A percentile compares a stretch with the other conserved stretches of the same genome.
Conservation (phyloP, 2,113 vertebrate species). For the Mormyrus lacerda region DNA sequence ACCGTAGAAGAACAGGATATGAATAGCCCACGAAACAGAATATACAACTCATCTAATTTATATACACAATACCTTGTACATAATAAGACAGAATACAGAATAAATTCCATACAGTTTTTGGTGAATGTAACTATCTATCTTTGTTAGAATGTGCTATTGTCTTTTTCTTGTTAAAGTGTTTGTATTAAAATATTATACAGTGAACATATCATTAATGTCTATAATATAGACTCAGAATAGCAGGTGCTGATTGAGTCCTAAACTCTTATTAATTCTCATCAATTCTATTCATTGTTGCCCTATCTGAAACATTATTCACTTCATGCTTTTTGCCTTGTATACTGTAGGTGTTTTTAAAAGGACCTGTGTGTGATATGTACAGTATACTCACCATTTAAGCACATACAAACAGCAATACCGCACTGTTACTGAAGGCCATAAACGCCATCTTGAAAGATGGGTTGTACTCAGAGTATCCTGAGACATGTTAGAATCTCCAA, state of each 20-base stretch:
- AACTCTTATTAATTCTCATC: not conserved
- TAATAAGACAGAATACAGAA: not conserved
- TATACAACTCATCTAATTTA: not conserved
- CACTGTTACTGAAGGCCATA: not conserved
- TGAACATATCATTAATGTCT: not conserved
- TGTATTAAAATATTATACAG: not conserved
- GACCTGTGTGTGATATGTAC: not conserved
- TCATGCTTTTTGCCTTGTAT: not conserved
- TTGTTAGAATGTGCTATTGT: not conserved
- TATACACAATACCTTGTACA: not conserved
- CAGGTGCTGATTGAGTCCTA: not conserved
- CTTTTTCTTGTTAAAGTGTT: not conserved
- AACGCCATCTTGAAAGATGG: conserved; percentile 7
- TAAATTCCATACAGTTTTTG: not conserved
- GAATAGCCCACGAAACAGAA: not conserved
- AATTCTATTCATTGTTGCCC: not conserved
- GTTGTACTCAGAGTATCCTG: not conserved
- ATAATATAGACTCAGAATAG: not conserved
- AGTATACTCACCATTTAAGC: not conserved
- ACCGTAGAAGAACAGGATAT: not conserved
- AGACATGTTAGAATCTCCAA: not conserved
- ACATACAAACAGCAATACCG: not conserved
- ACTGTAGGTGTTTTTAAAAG: not conserved
- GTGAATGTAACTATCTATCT: not conserved
- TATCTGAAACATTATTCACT: not conserved